Conservation (phyloP, 2,797 vertebrate genomes). For the Danio tinwini region DNA sequence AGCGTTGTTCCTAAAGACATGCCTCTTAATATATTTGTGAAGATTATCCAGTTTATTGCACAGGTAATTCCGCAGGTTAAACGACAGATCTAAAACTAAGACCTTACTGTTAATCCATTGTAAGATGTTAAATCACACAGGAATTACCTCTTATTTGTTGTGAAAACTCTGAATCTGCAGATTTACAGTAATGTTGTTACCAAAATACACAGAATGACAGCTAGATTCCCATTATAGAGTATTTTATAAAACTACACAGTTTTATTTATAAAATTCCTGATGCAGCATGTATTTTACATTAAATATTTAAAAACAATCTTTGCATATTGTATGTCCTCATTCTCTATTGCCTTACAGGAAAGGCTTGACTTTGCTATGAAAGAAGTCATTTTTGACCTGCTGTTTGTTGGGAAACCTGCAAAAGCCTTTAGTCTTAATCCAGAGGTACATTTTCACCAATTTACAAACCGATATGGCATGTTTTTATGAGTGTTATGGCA, state of each 20-base stretch:
- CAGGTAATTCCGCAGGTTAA: constrained; percentile 79
- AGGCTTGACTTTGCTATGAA: constrained; percentile 86
- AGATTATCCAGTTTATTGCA: constrained; percentile 99
- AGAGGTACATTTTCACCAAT: constrained; percentile 72
- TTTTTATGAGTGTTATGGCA: neutral
- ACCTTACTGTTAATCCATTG: neutral
- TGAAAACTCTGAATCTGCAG: constrained; percentile 7
- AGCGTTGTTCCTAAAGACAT: constrained; percentile 97
- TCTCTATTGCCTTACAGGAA: constrained; percentile 70
- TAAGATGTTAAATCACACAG: neutral
- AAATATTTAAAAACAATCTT: neutral
- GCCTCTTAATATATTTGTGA: constrained; percentile 98
- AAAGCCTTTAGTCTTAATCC: constrained; percentile 87
- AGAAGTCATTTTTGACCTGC: constrained; percentile 85
- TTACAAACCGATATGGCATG: neutral
- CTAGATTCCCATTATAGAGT: neutral
- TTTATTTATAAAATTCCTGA: neutral
- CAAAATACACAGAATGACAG: neutral
- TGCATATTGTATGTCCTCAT: constrained; percentile 4
- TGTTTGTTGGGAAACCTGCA: constrained; percentile 82
- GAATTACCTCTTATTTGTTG: constrained; percentile 13
- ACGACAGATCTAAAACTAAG: neutral
- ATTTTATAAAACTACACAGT: neutral
- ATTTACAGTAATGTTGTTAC: constrained; percentile 12
- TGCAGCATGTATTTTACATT: neutral